Base-by-base conservation (phyloP, 2,113 vertebrate species). In the Notarius quadriscutis region DNA sequence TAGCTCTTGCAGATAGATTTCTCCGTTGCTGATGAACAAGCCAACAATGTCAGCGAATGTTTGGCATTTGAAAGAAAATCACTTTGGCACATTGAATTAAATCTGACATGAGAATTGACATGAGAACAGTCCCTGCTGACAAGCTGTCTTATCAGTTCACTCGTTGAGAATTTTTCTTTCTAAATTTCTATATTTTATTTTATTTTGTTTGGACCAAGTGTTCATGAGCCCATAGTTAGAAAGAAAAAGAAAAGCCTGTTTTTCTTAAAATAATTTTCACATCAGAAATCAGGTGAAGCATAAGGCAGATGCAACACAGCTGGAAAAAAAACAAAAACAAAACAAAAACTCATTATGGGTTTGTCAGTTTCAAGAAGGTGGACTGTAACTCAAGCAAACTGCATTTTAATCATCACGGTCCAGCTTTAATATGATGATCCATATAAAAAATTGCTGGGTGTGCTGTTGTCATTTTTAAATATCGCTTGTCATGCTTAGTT, bases 1-100 rank as follows among this genome's bases (percentile, higher is more conserved):
- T 58, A 30, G 55, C 51, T 79, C 51, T 55, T 79, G 51, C 78
- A 30, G n/a, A 58, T 80, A 34, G 12, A 55, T 79, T 79, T 79
- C 51, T 0, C 11, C 75, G 20, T 77, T n/a, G 48, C 74, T 77
- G 22, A 53, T 77, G 48, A 51, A 77, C 5, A 77, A 15, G 48
- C 48, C 25, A 51, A 51, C 48, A 51, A 14, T n/a, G 20, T 77
- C 20, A 75, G 75, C 1, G 25, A 79, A 27, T 25, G 27, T 34
- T 58, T 80, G 27, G n/a, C 75, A 53, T 78, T n/a, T 53, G 20
- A 53, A 78, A n/a, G 15, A 79, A 34, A 80, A 34, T 57, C 53
- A 58, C n/a, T 58, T 80, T 34, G 15, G 27, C 9, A 58, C 53
- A 58, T 17, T 55, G n/a, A 80, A 20, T 34, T 58, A 79, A 55